Base-by-base conservation (phyloP, 1,140 invertebrate species). In the Rhopalosiphum padi region DNA sequence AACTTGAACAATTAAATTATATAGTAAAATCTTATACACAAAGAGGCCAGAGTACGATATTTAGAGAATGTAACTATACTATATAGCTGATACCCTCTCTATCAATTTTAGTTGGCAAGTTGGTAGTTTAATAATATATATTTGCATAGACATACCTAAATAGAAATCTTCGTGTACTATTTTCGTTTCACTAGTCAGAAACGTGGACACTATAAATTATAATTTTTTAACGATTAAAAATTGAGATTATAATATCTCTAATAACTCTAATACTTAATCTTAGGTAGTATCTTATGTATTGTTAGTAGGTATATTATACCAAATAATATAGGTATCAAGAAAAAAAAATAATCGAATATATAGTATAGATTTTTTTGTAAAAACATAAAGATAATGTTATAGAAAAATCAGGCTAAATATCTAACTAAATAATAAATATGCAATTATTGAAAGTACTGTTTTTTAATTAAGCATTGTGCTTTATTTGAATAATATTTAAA, bases 151-250 rank as follows among this genome's bases (percentile, higher is more conserved):
- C 37, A 85, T 85, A 85, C 37, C 83, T 85, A 85, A 85, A 85
- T 85, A 85, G 23, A 85, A 85, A 85, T 77, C 60, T 77, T 35
- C 60, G 60, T 77, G 60, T 85, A 85, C 83, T 85, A 85, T 85
- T 85, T 41, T 85, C 83, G 83, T 85, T 41, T 3, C 83, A 11
- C 41, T 23, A 41, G 35, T 30, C 37, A 41, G 60, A 77, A 77
- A 77, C n/a, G n/a, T 77, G 60, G 60, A 77, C 60, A 77, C 60
- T 77, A 68, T 77, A 77, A 77, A n/a, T 77, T 35, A n/a, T 77
- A 77, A n/a, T 77, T 77, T 68, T 68, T 77, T 77, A 77, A 77
- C 60, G n/a, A 77, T 77, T 77, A n/a, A 77, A 77, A 51, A 51
- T 51, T 51, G 48, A 18, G 15, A 77, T n/a, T 77, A 1, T 6